Conservation (phyloP, 2,888 invertebrate genomes). For the Hymenopus coronatus region DNA sequence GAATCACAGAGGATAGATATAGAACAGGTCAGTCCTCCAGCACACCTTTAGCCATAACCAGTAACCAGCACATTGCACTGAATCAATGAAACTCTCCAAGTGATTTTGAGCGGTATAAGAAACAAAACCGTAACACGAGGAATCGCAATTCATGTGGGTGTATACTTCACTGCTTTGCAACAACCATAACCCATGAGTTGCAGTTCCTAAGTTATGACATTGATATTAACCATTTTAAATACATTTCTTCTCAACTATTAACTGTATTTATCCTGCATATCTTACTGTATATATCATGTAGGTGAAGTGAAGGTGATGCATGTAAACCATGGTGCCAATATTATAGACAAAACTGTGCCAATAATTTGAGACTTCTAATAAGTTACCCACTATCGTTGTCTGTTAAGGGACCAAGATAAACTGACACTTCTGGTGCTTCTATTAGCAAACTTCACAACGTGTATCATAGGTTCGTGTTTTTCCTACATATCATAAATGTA, state of each 20-base stretch:
- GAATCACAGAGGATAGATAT: too few relatives aligned
- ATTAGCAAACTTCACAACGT: neutral
- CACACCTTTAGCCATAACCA: too few relatives aligned
- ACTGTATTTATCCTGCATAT: neutral
- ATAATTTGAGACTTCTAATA: neutral
- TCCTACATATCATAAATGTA: neutral
- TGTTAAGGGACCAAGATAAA: neutral
- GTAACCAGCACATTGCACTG: too few relatives aligned
- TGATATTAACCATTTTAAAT: neutral
- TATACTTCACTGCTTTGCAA: neutral
- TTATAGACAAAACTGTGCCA: neutral
- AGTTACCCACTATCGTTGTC: neutral
- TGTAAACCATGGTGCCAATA: neutral
- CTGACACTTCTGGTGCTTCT: neutral
- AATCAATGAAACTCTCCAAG: too few relatives aligned
- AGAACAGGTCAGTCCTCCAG: too few relatives aligned
- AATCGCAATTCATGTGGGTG: neutral
- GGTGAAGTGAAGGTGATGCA: neutral
- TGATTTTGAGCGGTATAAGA: neutral
- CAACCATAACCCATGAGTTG: neutral
- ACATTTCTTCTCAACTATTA: neutral
- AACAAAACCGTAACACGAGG: neutral
- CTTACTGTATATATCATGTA: neutral
- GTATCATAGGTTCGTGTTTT: neutral
- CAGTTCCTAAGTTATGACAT: neutral